Evolutionary conservation across 2,888 invertebrate species (phyloP).

Genomic region (Isoperla grammatica): DNA sequence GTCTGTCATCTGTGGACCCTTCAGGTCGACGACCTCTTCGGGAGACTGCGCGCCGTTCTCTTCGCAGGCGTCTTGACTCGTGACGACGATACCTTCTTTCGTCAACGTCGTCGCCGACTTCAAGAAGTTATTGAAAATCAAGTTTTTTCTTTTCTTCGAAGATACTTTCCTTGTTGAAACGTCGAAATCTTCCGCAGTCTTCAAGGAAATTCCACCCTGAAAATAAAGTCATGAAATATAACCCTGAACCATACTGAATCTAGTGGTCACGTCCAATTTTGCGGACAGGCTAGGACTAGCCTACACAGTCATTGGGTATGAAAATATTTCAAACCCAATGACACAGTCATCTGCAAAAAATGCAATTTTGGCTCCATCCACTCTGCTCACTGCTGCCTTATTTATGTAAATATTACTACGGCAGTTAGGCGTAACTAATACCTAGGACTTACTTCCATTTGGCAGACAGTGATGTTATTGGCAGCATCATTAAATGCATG

Average conservation of each 20-base stretch:
- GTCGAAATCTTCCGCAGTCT: conserved; percentile 37
- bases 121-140: conserved; percentile 23
- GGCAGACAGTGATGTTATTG: conserved; percentile 51
- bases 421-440: too few relatives aligned
- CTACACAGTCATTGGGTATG: too few relatives aligned
- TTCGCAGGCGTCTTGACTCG: conserved; percentile 35
- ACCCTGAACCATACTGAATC: not conserved
- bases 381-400: too few relatives aligned
- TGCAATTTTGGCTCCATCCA: too few relatives aligned
- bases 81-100: conserved; percentile 36
- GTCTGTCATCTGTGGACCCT: conserved; percentile 53
- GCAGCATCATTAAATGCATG: conserved; percentile 69
- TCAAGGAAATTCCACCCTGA: conserved; percentile 36
- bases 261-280: too few relatives aligned
- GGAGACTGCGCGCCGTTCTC: conserved; percentile 31
- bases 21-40: conserved; percentile 31
- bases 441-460: conserved; percentile 18
- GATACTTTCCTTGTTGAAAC: conserved; percentile 41
- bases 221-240: conserved; percentile 21
- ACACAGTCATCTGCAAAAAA: too few relatives aligned
- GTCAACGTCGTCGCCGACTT: conserved; percentile 38
- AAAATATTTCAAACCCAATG: too few relatives aligned
- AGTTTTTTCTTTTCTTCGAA: conserved; percentile 35
- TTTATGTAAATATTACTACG: too few relatives aligned
- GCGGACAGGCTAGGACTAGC: too few relatives aligned